Evolutionary conservation across 2,888 invertebrate genomes (phyloP), one percentile per base, ranked within the genome.

Genomic region (Euproctis similis): DNA sequence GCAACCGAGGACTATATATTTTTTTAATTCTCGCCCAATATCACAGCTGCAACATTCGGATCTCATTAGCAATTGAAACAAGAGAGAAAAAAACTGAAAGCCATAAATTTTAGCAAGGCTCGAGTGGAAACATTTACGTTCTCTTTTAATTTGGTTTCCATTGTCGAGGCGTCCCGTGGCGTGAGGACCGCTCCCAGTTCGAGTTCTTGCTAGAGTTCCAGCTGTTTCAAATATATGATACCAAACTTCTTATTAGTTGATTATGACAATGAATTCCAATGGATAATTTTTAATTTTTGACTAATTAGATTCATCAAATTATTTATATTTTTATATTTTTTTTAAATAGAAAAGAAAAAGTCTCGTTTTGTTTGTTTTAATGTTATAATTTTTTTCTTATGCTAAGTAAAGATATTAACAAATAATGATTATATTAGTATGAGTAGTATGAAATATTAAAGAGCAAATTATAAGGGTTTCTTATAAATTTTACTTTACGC

Each of bases 71-170:
- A 66, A 70, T 59, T 60, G 63, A 74, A 78, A 80, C 65, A 77
- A 77, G 69, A 72, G 68, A n/a, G n/a, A n/a, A 74, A 74, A 77
- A 77, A 78, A 74, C 66, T 67, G 48, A 44, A 47, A 63, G 74
- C 65, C 75, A 84, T 82, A 82, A 84, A 84, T 82, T 84, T 82
- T 76, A 75, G 81, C 81, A 71, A 72, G 72, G 70, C 75, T 71
- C 75, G 77, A 78, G 75, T 77, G 70, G 68, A 76, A 80, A 76
- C 77, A 68, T 78, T 82, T 81, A 77, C 78, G 77, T 77, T 78
- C 77, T 64, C 76, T 77, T 84, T 82, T 82, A 84, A 84, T 84
- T 82, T 80, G 80, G 80, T 74, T 74, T 75, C 73, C 65, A 81
- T 82, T 82, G 82, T 82, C 68, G 68, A 60, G 72, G 68, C 72